Evolutionary conservation across 2,113 vertebrate genomes (phyloP), one percentile per base, ranked within the genome.

Genomic region (Ursus arctos): DNA sequence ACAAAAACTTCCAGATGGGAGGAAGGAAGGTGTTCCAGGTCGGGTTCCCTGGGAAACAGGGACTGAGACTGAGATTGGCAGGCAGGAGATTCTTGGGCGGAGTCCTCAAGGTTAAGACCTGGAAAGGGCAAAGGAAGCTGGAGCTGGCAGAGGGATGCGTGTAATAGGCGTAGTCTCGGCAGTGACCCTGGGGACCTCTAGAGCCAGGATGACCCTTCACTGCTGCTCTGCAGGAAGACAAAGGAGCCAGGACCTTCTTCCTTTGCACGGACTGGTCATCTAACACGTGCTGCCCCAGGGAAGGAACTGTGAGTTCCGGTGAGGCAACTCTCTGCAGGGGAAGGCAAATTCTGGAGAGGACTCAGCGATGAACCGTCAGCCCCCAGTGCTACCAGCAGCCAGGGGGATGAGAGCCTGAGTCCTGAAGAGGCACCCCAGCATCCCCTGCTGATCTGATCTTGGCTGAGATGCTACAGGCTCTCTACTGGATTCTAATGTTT

Each of bases 131-230:
- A 55, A 53, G n/a, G 80, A 71, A 19, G 19, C 26, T 71, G 57
- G 24, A 43, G 16, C n/a, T 21, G 22, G 22, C 4, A 6, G 22
- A 63, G 6, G 4, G 9, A 40, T 4, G 0, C 2, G 11, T 14
- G 9, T 18, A 3, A 15, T 10, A 22, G 31, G 3, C 47, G 11
- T 14, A 6, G 0, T 51, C 26, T 97, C 80, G n/a, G 33, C 33
- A 7, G 9, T 7, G 74, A 49, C 7, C 79, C 55, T 1, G 2
- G 49, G 67, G 43, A 61, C 12, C 59, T 21, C 19, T 4, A n/a
- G 16, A 55, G 49, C 22, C 14, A 8, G 47, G 14, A 43, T 36
- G 36, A 43, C 3, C 22, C 13, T 63, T 51, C 22, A 4, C 0
- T 24, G 19, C 7, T 61, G 55, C 57, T 19, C 36, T 13, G 7